Percentiles rank a stretch among this genome's conserved stretches.
Evolutionary conservation across 1,140 invertebrate species (phyloP).

Genomic region (Macrocentrus cingulum): DNA sequence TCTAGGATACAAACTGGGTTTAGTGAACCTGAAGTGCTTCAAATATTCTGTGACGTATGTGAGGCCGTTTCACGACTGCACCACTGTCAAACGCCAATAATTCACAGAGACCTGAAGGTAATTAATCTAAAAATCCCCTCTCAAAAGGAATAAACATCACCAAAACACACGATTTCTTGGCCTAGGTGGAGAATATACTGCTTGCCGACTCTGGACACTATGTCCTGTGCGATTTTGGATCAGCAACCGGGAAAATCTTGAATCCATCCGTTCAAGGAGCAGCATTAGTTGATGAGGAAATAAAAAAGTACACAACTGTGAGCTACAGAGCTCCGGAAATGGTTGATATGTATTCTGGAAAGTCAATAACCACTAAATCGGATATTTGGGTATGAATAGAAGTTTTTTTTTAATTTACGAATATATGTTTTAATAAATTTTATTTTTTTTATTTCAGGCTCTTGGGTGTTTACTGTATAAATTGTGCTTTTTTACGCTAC

Average conservation of each 20-base stretch:
- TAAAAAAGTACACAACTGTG: constrained; percentile 91
- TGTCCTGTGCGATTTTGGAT: constrained; percentile 89
- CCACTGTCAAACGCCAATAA: constrained; percentile 92
- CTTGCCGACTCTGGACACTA: constrained; percentile 76
- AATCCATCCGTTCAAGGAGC: constrained; percentile 76
- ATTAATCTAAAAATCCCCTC: constrained; percentile 25
- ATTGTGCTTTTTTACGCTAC: constrained; percentile 88
- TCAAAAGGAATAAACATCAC: neutral
- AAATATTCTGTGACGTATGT: constrained; percentile 93
- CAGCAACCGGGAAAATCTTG: constrained; percentile 79
- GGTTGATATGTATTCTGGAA: constrained; percentile 90
- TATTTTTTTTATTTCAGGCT: constrained; percentile 64
- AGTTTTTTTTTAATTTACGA: constrained; percentile 16
- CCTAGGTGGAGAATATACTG: constrained; percentile 91
- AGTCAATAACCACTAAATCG: constrained; percentile 86
- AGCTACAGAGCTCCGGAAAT: constrained; percentile 94
- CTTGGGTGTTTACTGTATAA: constrained; percentile 89
- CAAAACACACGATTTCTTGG: too few species aligned
- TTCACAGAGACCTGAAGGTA: constrained; percentile 93
- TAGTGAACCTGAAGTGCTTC: constrained; percentile 80
- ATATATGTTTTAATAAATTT: constrained; percentile 19
- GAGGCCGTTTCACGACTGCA: constrained; percentile 91
- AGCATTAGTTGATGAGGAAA: constrained; percentile 83
- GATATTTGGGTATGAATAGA: constrained; percentile 82
- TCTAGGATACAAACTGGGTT: constrained; percentile 70